phyloP scores from a whole-genome alignment of 2,797 vertebrate species.

The Lutjanus argentimaculatus region DNA sequence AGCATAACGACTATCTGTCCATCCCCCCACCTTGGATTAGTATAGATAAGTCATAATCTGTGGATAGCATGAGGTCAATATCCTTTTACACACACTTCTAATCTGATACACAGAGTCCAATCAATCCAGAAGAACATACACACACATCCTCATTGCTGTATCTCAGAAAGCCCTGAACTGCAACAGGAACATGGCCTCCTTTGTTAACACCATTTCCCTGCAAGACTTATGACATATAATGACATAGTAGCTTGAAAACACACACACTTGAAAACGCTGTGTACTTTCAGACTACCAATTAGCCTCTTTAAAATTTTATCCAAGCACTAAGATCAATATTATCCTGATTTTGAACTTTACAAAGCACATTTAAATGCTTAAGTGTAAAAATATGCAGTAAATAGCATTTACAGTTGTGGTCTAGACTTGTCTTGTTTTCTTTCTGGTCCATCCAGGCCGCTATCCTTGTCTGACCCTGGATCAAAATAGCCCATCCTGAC shows the following conservation, averaged over 20 bases:
- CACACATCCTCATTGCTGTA: not conserved
- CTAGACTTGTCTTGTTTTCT: slow-evolving; percentile 69
- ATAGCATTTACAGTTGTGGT: slow-evolving; percentile 64
- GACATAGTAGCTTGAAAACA: slow-evolving; percentile 4
- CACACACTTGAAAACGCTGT: not conserved
- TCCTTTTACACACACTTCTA: slow-evolving; percentile 61
- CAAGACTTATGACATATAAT: slow-evolving; percentile 1
- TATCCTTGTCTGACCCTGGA: slow-evolving; percentile 62
- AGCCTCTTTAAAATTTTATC: slow-evolving; percentile 18
- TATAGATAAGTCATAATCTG: slow-evolving; percentile 79
- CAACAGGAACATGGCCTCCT: not conserved
- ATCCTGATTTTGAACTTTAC: slow-evolving; percentile 34
- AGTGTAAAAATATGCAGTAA: slow-evolving; percentile 62
- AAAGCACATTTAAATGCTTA: slow-evolving; percentile 20
- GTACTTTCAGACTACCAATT: slow-evolving; percentile 17
- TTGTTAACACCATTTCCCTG: not conserved
- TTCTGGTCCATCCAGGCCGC: slow-evolving; percentile 54
- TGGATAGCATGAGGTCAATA: slow-evolving; percentile 63
- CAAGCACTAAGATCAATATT: slow-evolving; percentile 5
- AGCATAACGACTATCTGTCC: slow-evolving; percentile 26
- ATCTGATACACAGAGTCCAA: slow-evolving; percentile 54
- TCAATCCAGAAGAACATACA: slow-evolving; percentile 41
- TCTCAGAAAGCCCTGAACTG: not conserved
- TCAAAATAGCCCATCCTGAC: slow-evolving; percentile 75
- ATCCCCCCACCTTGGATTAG: slow-evolving; percentile 75